Evolutionary conservation across 2,797 vertebrate species (phyloP).

Genomic region (Vipera latastei): DNA sequence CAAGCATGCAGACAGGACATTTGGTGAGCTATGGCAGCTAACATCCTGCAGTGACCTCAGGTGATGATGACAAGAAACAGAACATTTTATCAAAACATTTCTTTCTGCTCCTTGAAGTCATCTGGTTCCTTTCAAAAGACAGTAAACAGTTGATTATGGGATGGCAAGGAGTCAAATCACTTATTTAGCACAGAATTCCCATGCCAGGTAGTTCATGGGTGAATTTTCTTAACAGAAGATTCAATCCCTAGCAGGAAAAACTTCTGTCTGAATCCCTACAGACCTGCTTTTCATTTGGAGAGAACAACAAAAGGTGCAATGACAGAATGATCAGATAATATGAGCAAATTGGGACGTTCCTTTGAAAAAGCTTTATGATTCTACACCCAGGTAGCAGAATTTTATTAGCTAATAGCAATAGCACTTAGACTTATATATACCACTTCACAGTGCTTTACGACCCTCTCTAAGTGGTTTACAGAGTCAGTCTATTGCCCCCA

Average conservation of each 20-base stretch:
- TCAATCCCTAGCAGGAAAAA: not conserved
- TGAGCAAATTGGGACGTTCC: not conserved
- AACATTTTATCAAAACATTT: not conserved
- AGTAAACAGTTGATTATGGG: not conserved
- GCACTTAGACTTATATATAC: too few species aligned
- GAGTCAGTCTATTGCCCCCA: too few species aligned
- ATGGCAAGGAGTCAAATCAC: not conserved
- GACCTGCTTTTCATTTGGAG: not conserved
- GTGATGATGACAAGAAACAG: not conserved
- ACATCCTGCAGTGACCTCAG: not conserved
- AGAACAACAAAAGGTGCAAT: not conserved
- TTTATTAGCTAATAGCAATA: not conserved
- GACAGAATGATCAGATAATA: not conserved
- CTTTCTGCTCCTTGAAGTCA: not conserved
- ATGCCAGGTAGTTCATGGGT: not conserved
- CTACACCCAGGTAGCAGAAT: not conserved
- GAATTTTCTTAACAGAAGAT: not conserved
- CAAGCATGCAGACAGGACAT: not conserved
- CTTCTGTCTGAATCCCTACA: not conserved
- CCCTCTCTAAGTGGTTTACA: too few species aligned
- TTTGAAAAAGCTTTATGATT: not conserved
- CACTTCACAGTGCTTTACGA: too few species aligned
- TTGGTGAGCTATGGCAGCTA: not conserved
- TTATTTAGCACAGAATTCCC: not conserved
- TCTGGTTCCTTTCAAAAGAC: not conserved